Evolutionary conservation across 2,797 vertebrate genomes (phyloP).

Genomic region (Salmo trutta): DNA sequence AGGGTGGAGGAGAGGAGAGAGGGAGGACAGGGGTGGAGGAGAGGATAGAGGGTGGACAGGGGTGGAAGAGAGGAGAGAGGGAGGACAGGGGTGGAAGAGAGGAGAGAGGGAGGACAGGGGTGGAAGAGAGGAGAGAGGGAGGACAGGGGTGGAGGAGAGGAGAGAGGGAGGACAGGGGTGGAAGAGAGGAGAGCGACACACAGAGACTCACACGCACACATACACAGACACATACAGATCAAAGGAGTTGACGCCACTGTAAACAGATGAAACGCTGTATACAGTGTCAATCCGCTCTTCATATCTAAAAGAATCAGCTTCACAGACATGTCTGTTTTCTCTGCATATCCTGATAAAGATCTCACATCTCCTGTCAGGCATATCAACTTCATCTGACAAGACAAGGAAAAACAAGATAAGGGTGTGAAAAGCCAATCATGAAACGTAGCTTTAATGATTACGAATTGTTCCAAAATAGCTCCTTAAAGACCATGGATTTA

Average conservation of each 20-base stretch:
- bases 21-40: too few relatives aligned
- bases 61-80: too few relatives aligned
- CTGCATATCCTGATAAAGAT: neutral
- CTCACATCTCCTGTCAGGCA: slow-evolving; percentile 19
- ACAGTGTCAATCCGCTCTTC: too few relatives aligned
- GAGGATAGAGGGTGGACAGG: too few relatives aligned
- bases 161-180: too few relatives aligned
- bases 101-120: too few relatives aligned
- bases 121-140: too few relatives aligned
- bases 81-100: too few relatives aligned
- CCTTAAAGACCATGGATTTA: slow-evolving; percentile 41
- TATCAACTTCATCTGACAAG: slow-evolving; percentile 28
- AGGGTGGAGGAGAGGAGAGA: too few relatives aligned
- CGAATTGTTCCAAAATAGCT: slow-evolving; percentile 25
- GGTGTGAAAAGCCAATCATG: slow-evolving; percentile 20
- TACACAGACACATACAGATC: neutral
- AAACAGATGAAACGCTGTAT: neutral
- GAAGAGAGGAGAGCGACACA: neutral
- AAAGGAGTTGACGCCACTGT: neutral
- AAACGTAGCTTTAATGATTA: slow-evolving; percentile 33
- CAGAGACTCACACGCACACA: too few relatives aligned
- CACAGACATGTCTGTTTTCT: neutral
- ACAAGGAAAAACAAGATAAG: slow-evolving; percentile 21
- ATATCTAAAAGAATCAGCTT: neutral
- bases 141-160: too few relatives aligned